These are phyloP conservation scores for Dallia pectoralis DNA, from an alignment of 2,797 vertebrate species.

Conservation along the genomic window DNA sequence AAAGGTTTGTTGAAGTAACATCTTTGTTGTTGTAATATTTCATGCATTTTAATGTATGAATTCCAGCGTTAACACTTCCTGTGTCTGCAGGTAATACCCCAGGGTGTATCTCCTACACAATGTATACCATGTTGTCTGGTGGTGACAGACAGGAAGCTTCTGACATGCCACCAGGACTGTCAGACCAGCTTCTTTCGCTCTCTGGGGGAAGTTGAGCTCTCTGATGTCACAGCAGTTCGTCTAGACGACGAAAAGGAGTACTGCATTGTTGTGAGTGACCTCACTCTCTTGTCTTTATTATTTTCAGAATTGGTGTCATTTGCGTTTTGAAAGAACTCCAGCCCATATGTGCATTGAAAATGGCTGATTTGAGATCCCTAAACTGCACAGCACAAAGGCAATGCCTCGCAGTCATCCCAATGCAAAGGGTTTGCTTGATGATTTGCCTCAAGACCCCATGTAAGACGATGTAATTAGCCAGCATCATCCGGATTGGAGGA, in stretches of 20 bases:
- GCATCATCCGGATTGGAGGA: too few relatives aligned
- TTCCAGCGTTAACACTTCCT: background rate
- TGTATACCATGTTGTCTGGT: conserved; percentile 97
- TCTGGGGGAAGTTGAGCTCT: conserved; percentile 78
- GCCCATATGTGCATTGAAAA: too few relatives aligned
- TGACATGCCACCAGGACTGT: conserved; percentile 96
- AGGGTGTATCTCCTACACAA: conserved; percentile 82
- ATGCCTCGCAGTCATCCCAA: too few relatives aligned
- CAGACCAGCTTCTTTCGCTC: conserved; percentile 98
- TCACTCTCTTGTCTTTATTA: background rate
- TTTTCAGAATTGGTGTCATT: background rate
- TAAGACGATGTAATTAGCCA: too few relatives aligned
- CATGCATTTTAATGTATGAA: background rate
- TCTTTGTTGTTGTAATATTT: too few relatives aligned
- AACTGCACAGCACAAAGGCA: too few relatives aligned
- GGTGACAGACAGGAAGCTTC: conserved; percentile 80
- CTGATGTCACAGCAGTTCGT: conserved; percentile 74
- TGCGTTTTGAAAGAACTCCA: too few relatives aligned
- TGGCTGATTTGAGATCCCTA: too few relatives aligned
- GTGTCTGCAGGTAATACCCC: conserved; percentile 84
- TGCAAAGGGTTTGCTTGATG: too few relatives aligned
- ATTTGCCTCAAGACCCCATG: too few relatives aligned
- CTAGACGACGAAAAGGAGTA: conserved; percentile 82
- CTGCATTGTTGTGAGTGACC: conserved; percentile 87
- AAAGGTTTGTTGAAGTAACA: too few relatives aligned